phyloP scores from a whole-genome alignment of 2,888 invertebrate species.

The Syrista parreyssii region DNA sequence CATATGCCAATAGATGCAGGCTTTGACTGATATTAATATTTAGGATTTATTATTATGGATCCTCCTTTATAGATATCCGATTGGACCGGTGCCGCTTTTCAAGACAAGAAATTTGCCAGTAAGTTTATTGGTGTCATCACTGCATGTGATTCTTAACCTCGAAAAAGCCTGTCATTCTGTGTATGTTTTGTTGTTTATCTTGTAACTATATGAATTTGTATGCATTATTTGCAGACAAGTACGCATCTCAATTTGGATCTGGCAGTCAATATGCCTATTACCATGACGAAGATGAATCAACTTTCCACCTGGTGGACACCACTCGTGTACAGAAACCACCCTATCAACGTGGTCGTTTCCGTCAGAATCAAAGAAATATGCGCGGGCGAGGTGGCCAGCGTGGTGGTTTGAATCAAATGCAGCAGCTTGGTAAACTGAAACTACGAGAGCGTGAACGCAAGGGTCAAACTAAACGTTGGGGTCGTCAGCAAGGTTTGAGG shows the following conservation, averaged over 20 bases:
- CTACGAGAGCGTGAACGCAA: conserved; percentile 81
- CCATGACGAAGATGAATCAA: conserved; percentile 98
- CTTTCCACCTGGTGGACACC: conserved; percentile 98
- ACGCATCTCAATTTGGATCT: conserved; percentile 91
- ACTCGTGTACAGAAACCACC: conserved; percentile 89
- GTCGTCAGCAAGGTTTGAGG: conserved; percentile 75
- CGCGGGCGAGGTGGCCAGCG: conserved; percentile 75
- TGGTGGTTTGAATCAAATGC: conserved; percentile 80
- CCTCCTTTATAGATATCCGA: conserved; percentile 79
- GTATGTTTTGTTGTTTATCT: background rate
- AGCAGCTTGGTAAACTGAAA: conserved; percentile 85
- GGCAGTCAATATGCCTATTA: conserved; percentile 98
- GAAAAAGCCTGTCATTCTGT: conserved; percentile 12
- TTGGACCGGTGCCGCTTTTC: conserved; percentile 94
- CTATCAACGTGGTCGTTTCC: conserved; percentile 92
- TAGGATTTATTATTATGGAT: background rate
- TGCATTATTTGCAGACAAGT: conserved; percentile 77
- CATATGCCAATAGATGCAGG: background rate
- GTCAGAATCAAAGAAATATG: conserved; percentile 81
- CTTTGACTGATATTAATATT: background rate
- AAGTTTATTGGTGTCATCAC: conserved; percentile 58
- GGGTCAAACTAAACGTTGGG: conserved; percentile 86
- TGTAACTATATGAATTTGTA: conserved; percentile 14
- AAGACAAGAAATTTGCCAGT: conserved; percentile 95
- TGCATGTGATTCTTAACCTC: conserved; percentile 26